Base-by-base conservation (phyloP, 2,113 vertebrate species). In the Monopterus albus region DNA sequence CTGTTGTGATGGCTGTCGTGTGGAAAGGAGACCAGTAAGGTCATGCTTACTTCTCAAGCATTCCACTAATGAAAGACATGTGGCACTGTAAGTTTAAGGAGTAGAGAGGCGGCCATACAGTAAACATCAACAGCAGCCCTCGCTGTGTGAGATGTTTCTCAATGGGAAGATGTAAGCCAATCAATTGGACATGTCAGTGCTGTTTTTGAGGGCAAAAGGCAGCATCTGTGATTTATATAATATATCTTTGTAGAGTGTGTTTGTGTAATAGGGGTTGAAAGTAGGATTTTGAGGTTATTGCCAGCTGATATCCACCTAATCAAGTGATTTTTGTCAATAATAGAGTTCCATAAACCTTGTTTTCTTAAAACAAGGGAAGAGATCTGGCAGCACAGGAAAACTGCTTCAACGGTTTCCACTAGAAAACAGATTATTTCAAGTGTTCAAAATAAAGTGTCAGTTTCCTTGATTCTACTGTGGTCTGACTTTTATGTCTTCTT, bases 61-160 rank as follows among this genome's bases (percentile, higher is more conserved):
- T 63, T 57, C 57, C 2, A 56, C 82, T 80, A 80, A 89, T 82
- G 84, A 87, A 76, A 73, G 61, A 61, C 81, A 83, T 82, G 80
- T 79, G 63, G 45, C n/a, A 51, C 61, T 45, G 71, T 42, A 78
- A 51, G 61, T 61, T 72, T 64, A 29, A 58, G 53, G 66, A 59
- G 72, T 1, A 79, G 52, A 39, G 75, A 59, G 75, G 0, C 25
- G 52, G 75, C 69, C 68, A 56, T 80, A 81, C 79, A 73, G 79
- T 76, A 57, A 86, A 82, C 82, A 84, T 59, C 86, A 69, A 58
- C 64, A 51, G 78, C 77, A 33, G 59, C 52, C 23, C 46, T 23
- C 8, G 35, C 43, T 26, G 28, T 77, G 85, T 84, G 82, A 89
- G 73, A 38, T 73, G 85, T 51, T 82, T 86, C 75, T 83, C 87